These are phyloP conservation scores for Lamprotornis superbus DNA, from an alignment of 2,113 vertebrate species.

Conservation along the genomic window DNA sequence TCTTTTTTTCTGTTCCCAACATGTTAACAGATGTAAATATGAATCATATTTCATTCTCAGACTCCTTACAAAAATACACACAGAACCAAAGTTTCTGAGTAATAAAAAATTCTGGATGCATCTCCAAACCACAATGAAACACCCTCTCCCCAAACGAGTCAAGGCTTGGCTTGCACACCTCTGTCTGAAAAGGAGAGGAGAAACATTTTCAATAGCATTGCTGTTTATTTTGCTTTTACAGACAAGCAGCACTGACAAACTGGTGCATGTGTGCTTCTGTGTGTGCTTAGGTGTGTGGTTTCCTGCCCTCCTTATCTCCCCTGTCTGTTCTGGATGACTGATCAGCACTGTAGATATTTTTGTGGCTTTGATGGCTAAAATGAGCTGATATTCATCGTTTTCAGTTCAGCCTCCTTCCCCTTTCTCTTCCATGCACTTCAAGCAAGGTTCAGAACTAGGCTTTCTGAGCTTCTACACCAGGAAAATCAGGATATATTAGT, in stretches of 20 bases:
- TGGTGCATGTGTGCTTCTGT: background rate
- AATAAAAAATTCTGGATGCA: slow-evolving; percentile 62
- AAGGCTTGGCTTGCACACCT: slow-evolving; percentile 63
- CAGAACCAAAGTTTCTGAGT: slow-evolving; percentile 68
- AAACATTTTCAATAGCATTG: background rate
- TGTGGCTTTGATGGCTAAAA: slow-evolving; percentile 54
- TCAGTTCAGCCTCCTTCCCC: background rate
- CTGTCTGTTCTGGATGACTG: slow-evolving; percentile 50
- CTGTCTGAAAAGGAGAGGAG: slow-evolving; percentile 41
- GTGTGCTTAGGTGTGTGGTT: slow-evolving; percentile 12
- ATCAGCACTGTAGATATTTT: slow-evolving; percentile 47
- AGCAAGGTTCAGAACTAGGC: background rate
- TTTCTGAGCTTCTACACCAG: background rate
- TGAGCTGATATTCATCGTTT: background rate
- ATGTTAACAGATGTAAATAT: slow-evolving; percentile 72
- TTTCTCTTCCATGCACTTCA: background rate
- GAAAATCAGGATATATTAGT: background rate
- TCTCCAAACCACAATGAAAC: slow-evolving; percentile 71
- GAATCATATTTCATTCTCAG: slow-evolving; percentile 76
- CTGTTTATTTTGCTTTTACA: slow-evolving; percentile 52
- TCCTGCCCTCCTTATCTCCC: slow-evolving; percentile 18
- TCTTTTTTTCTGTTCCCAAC: slow-evolving; percentile 13
- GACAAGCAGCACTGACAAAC: background rate
- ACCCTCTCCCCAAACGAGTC: slow-evolving; percentile 63
- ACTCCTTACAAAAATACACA: slow-evolving; percentile 62